Percentiles rank a stretch among this genome's conserved stretches.
Conservation (phyloP, 2,113 vertebrate species). For the Grus americana region DNA sequence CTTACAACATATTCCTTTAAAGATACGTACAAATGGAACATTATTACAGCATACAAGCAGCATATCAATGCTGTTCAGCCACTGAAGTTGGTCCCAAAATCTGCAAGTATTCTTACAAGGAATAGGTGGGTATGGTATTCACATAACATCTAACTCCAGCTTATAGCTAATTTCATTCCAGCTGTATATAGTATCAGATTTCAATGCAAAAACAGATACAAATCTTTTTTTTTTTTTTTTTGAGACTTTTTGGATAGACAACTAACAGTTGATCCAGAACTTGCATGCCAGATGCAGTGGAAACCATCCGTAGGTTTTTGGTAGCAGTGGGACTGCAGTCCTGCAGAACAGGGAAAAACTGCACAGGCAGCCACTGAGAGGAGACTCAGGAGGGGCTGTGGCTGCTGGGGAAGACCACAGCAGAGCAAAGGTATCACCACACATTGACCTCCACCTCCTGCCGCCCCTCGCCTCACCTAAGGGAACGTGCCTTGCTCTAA, state of each 20-base stretch:
- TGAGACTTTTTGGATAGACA: not conserved
- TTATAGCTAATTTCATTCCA: not conserved
- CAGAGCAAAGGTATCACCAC: not conserved
- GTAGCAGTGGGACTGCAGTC: not conserved
- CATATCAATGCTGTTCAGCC: not conserved
- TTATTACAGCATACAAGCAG: not conserved
- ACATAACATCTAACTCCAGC: not conserved
- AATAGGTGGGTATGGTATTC: not conserved
- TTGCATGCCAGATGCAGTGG: not conserved
- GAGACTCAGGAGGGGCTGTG: not conserved
- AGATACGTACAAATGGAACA: not conserved
- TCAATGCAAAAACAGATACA: not conserved
- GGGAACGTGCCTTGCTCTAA: not conserved
- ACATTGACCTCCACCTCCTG: not conserved
- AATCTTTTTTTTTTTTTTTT: not conserved
- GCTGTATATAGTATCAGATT: not conserved
- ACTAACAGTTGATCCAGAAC: not conserved
- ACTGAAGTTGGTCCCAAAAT: not conserved
- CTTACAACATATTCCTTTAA: not conserved
- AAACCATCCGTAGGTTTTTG: not conserved
- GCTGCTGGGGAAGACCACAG: rapidly evolving
- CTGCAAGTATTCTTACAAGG: not conserved
- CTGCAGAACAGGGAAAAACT: not conserved
- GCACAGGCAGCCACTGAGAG: not conserved
- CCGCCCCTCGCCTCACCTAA: rapidly evolving